phyloP scores from a whole-genome alignment of 2,888 invertebrate genomes.

The Erebia ligea region DNA sequence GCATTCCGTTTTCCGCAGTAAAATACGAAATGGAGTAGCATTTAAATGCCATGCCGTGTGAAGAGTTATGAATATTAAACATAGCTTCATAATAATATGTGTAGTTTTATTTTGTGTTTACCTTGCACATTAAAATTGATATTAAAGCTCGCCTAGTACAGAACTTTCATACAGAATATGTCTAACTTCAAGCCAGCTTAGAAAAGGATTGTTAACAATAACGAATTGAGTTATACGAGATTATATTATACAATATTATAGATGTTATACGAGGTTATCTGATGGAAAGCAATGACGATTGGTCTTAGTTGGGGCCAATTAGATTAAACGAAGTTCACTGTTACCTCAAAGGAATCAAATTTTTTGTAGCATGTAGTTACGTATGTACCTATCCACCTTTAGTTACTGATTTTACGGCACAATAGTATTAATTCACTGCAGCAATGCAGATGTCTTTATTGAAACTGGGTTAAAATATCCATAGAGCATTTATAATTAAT shows the following conservation, averaged over 20 bases:
- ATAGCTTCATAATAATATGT: background rate
- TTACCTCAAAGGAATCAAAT: background rate
- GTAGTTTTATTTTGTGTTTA: background rate
- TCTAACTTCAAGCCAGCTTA: too few species aligned
- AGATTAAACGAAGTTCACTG: background rate
- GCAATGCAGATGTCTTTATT: slow-evolving; percentile 13
- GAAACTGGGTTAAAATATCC: slow-evolving; percentile 24
- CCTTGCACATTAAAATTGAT: background rate
- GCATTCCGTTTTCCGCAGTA: background rate
- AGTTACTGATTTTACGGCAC: background rate
- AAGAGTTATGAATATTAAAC: slow-evolving; percentile 13
- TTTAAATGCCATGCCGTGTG: background rate
- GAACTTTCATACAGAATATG: too few species aligned
- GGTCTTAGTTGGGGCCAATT: background rate
- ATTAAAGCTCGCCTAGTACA: too few species aligned
- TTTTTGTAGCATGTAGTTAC: background rate
- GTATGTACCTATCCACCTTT: background rate
- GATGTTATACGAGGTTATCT: background rate
- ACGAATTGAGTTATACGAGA: too few species aligned
- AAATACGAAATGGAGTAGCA: slow-evolving; percentile 2
- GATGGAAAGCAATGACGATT: background rate
- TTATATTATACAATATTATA: too few species aligned
- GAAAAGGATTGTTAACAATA: too few species aligned
- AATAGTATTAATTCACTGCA: background rate
- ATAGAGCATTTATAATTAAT: slow-evolving; percentile 23